phyloP scores from a whole-genome alignment of 2,888 invertebrate species.

The Syritta pipiens region DNA sequence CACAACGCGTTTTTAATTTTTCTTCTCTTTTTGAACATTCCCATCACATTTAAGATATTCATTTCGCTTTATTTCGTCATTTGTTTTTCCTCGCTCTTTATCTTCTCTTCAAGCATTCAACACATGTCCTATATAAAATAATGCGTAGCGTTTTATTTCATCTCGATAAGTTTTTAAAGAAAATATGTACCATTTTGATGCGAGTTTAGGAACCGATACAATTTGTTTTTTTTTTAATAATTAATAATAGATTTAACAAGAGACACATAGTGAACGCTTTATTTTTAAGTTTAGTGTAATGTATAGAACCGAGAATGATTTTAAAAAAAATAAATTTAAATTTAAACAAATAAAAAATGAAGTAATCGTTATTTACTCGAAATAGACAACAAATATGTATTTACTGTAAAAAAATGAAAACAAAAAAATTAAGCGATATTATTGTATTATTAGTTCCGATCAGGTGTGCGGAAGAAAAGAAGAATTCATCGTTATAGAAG shows the following conservation, averaged over 20 bases:
- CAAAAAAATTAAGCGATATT: constrained; percentile 26
- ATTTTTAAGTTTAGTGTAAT: constrained; percentile 46
- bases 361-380: constrained; percentile 43
- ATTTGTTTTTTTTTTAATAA: constrained; percentile 8
- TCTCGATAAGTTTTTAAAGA: not conserved
- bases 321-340: constrained; percentile 21
- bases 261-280: constrained; percentile 48
- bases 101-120: no score
- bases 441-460: constrained; percentile 41
- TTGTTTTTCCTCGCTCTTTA: no score
- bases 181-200: not conserved
- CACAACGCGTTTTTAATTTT: not conserved
- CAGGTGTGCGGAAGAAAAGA: constrained; percentile 1
- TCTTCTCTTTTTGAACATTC: not conserved
- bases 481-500: constrained; percentile 1
- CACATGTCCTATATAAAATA: not conserved
- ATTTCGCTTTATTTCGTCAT: no score
- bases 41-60: no score
- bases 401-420: constrained; percentile 40
- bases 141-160: not conserved
- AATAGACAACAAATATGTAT: constrained; percentile 13
- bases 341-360: constrained; percentile 7
- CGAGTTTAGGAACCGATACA: constrained; percentile 19
- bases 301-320: constrained; percentile 23
- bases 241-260: constrained; percentile 16